Evolutionary conservation across 2,113 vertebrate species (phyloP).

Genomic region (Carassius auratus): DNA sequence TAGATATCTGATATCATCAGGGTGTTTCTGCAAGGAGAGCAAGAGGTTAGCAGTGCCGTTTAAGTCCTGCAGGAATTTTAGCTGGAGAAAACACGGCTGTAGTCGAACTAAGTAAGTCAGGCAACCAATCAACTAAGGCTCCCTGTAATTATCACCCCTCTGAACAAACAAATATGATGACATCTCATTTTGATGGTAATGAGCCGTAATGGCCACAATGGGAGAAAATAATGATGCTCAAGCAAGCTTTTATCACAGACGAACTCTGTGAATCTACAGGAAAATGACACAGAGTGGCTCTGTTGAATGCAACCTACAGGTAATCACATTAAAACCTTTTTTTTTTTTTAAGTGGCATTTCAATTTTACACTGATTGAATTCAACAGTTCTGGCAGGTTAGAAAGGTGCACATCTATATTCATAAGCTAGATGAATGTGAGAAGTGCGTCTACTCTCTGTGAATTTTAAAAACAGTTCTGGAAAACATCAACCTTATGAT

Average conservation of each 20-base stretch:
- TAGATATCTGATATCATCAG: constrained; percentile 50
- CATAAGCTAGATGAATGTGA: neutral
- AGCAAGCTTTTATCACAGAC: constrained; percentile 48
- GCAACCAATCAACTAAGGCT: constrained; percentile 35
- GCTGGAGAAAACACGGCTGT: neutral
- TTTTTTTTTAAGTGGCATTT: neutral
- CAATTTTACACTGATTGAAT: constrained; percentile 29
- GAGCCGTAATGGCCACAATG: constrained; percentile 57
- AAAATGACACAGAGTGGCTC: neutral
- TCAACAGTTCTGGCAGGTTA: constrained; percentile 39
- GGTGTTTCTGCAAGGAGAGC: constrained; percentile 25
- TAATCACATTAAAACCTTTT: constrained; percentile 40
- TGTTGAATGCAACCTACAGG: constrained; percentile 21
- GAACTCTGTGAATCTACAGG: constrained; percentile 6
- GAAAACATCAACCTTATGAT: constrained; percentile 51
- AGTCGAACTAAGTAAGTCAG: neutral
- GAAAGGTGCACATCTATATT: constrained; percentile 39
- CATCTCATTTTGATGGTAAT: constrained; percentile 61
- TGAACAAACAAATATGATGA: constrained; percentile 59
- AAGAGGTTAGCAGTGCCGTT: constrained; percentile 28
- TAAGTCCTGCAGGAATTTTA: constrained; percentile 42
- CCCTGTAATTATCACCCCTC: constrained; percentile 49
- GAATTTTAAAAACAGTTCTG: constrained; percentile 39
- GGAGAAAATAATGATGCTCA: constrained; percentile 37
- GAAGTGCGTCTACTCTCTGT: constrained; percentile 23